phyloP scores from a whole-genome alignment of 2,797 vertebrate genomes.

The Lophius americanus region DNA sequence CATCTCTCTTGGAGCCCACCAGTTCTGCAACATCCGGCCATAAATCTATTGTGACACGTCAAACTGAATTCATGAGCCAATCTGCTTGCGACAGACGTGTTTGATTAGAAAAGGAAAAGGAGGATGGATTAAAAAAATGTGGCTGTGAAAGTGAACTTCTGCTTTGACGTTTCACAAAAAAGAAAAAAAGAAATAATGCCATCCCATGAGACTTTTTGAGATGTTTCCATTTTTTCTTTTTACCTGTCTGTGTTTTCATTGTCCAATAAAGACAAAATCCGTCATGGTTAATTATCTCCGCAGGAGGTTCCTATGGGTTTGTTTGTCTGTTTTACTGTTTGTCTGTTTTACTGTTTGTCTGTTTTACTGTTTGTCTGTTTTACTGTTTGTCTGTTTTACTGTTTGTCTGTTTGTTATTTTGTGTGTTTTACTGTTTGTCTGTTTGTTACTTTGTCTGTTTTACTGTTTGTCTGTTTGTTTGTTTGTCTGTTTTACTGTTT shows the following conservation, averaged over 20 bases:
- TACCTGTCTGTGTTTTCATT: neutral
- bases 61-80: conserved; percentile 98
- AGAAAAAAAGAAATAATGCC: neutral
- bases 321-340: too few species aligned
- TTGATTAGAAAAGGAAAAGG: conserved; percentile 80
- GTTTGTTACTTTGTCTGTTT: too few species aligned
- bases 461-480: too few species aligned
- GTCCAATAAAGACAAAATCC: neutral
- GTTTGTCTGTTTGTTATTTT: too few species aligned
- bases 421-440: too few species aligned
- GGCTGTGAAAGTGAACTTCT: conserved; percentile 54
- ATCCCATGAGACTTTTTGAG: neutral
- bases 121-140: conserved; percentile 40
- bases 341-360: too few species aligned
- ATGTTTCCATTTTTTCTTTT: neutral
- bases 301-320: too few species aligned
- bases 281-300: too few species aligned
- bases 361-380: too few species aligned
- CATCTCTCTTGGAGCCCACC: conserved; percentile 83
- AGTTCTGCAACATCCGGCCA: conserved; percentile 99
- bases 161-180: conserved; percentile 33
- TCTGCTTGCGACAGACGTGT: conserved; percentile 92
- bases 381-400: too few species aligned
- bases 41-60: conserved; percentile 99
- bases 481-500: too few species aligned